Conservation (phyloP, 2,113 vertebrate genomes). For the Pituophis catenifer region DNA sequence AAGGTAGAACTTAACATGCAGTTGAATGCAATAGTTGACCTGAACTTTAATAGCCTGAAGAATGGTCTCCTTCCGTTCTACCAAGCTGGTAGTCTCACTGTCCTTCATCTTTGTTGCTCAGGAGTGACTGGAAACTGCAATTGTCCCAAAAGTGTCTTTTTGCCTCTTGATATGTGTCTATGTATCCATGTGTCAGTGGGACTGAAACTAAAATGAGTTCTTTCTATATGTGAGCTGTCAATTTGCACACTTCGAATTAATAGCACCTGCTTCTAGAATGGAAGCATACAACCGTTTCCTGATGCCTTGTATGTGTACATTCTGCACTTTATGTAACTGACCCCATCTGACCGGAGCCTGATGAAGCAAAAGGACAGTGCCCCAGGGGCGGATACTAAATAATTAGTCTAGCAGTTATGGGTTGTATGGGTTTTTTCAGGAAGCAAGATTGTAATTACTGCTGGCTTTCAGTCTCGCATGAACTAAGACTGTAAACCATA, state of each 20-base stretch:
- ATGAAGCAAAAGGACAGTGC: constrained; percentile 12
- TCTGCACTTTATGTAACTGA: constrained; percentile 29
- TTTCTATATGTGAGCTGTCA: neutral
- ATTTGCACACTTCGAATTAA: constrained; percentile 18
- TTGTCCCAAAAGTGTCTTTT: constrained; percentile 35
- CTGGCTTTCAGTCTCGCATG: constrained; percentile 31
- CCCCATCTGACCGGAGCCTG: neutral
- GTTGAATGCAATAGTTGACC: neutral
- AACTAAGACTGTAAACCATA: constrained; percentile 50
- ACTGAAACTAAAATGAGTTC: neutral
- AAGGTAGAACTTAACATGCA: neutral
- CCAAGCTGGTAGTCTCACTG: constrained; percentile 29
- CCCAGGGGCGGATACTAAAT: neutral
- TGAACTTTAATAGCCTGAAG: neutral
- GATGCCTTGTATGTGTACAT: constrained; percentile 12
- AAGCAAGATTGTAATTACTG: constrained; percentile 25
- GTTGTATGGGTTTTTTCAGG: constrained; percentile 21
- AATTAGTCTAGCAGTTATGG: neutral
- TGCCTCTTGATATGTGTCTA: constrained; percentile 12
- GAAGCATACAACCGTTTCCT: neutral
- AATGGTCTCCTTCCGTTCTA: neutral
- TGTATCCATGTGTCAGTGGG: neutral
- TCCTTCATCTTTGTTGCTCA: constrained; percentile 28
- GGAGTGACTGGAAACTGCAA: constrained; percentile 41
- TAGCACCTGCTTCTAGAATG: constrained; percentile 3